Percentiles rank a stretch among this genome's conserved stretches.
Conservation (phyloP, 2,797 vertebrate species). For the Thamnophis elegans region DNA sequence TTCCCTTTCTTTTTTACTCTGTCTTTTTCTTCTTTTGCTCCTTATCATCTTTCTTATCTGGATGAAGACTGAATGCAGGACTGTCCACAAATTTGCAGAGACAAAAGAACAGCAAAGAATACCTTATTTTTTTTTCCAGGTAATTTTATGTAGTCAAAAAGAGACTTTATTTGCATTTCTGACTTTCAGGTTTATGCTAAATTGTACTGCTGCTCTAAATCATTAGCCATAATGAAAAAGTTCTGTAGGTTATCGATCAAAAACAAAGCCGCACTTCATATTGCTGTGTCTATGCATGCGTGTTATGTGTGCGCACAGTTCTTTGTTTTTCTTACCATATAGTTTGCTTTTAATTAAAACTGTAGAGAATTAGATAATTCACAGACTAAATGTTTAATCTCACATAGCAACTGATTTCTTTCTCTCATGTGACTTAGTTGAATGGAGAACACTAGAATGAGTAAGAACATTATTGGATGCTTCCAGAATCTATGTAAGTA, state of each 20-base stretch:
- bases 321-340: background rate
- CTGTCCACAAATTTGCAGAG: constrained; percentile 8
- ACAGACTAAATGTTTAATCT: background rate
- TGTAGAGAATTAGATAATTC: background rate
- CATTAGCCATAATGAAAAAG: background rate
- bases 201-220: background rate
- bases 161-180: constrained; percentile 16
- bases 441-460: constrained; percentile 64
- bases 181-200: background rate
- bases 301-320: background rate
- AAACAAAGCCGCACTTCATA: background rate
- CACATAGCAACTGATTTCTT: constrained; percentile 31
- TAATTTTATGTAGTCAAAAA: constrained; percentile 25
- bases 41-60: constrained; percentile 13
- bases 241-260: background rate
- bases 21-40: background rate
- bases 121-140: constrained; percentile 13
- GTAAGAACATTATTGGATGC: constrained; percentile 49
- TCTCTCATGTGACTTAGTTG: constrained; percentile 38
- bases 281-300: background rate
- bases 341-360: background rate
- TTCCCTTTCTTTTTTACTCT: constrained; percentile 2
- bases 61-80: constrained; percentile 16
- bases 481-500: constrained; percentile 68
- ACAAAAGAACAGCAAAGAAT: constrained; percentile 3